Conservation (phyloP, 2,888 invertebrate species). For the Eilema sororculum region DNA sequence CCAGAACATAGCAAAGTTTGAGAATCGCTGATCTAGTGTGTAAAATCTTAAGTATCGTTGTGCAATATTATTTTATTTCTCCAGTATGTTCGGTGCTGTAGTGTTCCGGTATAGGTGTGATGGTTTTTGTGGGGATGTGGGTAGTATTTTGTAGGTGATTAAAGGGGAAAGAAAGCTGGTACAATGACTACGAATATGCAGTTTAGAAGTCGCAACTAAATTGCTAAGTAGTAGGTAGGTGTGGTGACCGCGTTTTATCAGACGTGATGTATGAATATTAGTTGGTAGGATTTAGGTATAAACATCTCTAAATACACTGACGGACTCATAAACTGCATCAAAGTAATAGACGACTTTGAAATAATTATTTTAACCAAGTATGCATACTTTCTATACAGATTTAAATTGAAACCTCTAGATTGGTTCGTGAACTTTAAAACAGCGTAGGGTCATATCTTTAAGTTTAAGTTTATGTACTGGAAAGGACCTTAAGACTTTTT, state of each 20-base stretch:
- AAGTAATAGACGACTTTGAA: no score
- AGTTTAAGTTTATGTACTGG: no score
- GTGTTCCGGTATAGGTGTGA: slow-evolving; percentile 12
- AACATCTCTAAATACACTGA: no score
- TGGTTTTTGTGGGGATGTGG: slow-evolving; percentile 13
- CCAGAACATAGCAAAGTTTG: background rate
- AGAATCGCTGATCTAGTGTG: slow-evolving; percentile 7
- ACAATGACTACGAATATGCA: background rate
- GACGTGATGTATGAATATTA: background rate
- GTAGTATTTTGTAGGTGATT: slow-evolving; percentile 18
- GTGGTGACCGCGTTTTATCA: background rate
- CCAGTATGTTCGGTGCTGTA: slow-evolving; percentile 3
- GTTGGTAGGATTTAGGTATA: background rate
- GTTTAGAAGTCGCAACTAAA: background rate
- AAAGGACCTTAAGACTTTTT: no score
- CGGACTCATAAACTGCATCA: no score
- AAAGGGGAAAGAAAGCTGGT: background rate
- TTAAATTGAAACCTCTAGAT: no score
- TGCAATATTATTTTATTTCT: slow-evolving; percentile 24
- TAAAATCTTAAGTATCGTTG: slow-evolving; percentile 21
- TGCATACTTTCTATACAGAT: no score
- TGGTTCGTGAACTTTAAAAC: no score
- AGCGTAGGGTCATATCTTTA: no score
- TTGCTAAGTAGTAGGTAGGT: background rate
- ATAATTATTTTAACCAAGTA: no score